phyloP scores from a whole-genome alignment of 2,888 invertebrate species.

The Cheilosia soror region DNA sequence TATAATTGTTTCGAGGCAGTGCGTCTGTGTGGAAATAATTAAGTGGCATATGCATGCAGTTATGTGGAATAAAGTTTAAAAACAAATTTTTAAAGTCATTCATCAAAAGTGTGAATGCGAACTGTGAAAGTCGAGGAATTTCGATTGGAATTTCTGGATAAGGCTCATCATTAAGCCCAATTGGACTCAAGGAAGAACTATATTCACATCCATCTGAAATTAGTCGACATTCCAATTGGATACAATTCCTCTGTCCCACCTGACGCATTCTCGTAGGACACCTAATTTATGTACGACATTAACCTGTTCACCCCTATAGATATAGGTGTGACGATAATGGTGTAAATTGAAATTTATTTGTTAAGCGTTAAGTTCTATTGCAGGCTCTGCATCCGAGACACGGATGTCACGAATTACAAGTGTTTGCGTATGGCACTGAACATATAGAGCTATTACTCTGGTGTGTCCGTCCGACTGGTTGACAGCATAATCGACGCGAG shows the following conservation, averaged over 20 bases:
- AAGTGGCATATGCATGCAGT: conserved; percentile 8
- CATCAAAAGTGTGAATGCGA: conserved; percentile 19
- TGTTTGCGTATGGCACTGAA: conserved; percentile 28
- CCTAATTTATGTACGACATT: conserved; percentile 12
- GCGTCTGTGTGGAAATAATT: conserved; percentile 19
- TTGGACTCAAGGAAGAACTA: neutral
- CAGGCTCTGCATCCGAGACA: conserved; percentile 15
- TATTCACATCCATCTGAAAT: conserved; percentile 2
- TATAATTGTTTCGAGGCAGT: conserved; percentile 33
- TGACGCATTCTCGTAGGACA: neutral
- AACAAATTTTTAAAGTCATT: conserved; percentile 10
- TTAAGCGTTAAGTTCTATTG: conserved; percentile 37
- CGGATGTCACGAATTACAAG: conserved; percentile 38
- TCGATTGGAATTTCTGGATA: neutral
- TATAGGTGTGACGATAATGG: conserved; percentile 58
- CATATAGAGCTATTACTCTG: conserved; percentile 64
- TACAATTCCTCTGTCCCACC: neutral
- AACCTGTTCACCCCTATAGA: conserved; percentile 28
- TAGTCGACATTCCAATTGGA: conserved; percentile 31
- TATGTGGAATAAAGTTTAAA: conserved; percentile 33
- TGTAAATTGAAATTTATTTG: conserved; percentile 62
- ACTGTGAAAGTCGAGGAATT: conserved; percentile 10
- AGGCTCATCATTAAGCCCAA: neutral
- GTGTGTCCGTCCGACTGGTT: conserved; percentile 34
- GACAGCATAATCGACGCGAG: conserved; percentile 51